Evolutionary conservation across 2,797 vertebrate genomes (phyloP), one percentile per base, ranked within the genome.

Genomic region (Coranthus polyacanthus): DNA sequence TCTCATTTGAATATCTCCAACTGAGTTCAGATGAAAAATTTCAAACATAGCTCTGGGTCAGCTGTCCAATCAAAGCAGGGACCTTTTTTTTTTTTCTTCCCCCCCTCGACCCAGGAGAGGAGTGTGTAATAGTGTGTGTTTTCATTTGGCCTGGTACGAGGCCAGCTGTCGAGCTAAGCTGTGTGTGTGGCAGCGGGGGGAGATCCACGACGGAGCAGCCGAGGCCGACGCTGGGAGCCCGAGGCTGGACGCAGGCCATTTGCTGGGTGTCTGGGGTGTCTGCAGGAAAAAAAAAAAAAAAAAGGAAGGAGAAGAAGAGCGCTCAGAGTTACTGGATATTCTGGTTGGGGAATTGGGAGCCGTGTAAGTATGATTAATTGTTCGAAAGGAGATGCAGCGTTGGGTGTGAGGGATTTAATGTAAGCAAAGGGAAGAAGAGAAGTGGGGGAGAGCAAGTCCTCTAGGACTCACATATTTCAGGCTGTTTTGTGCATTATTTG

Each of bases 81-180:
- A 69, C 32, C 53, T 17, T 18, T 21, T n/a, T n/a, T n/a, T n/a
- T n/a, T n/a, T n/a, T n/a, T n/a, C n/a, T n/a, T 9, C 37, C 42
- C 37, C 17, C 64, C 10, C 38, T 12, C 13, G 22, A 72, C 82
- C 79, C 78, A 67, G 68, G 84, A 85, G 74, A 83, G 60, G 68
- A 81, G 78, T 79, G 73, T 81, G 88, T 87, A 87, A 82, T 81
- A 83, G 81, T 82, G 86, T 80, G 84, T 89, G 91, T 93, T 93
- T 92, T 92, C 86, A 89, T 92, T 92, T 88, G 85, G 79, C 87
- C 85, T 87, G 82, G 90, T 90, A 78, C 57, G 70, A 83, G 90
- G 90, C 91, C 93, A 94, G 93, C 93, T 94, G 93, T 94, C 91
- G 87, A 78, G 59, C 55, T 38, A 75, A 60, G 85, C 89, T 89